A percentile compares a stretch with the other conserved stretches of the same genome.
Evolutionary conservation across 23 tunicate species (phyloP).

Genomic region (Ascidia mentula): DNA sequence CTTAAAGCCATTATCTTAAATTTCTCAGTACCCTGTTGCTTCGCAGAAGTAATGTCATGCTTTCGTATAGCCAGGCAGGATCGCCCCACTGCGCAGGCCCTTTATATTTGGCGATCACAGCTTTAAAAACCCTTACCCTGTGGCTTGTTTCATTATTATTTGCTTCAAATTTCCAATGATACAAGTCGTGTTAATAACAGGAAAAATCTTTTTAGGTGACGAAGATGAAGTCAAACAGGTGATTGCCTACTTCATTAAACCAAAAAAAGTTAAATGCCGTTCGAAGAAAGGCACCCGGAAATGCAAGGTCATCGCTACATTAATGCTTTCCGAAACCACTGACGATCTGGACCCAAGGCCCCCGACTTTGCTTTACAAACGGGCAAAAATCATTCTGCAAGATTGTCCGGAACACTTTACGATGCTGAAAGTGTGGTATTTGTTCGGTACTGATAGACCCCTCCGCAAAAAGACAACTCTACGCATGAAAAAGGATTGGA

Average conservation of each 20-base stretch:
- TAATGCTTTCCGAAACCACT: background rate
- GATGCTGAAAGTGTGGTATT: background rate
- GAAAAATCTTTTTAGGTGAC: background rate
- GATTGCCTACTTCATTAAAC: background rate
- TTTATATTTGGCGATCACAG: too few relatives aligned
- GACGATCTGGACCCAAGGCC: background rate
- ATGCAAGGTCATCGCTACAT: background rate
- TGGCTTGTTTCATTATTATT: too few relatives aligned
- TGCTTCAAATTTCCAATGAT: too few relatives aligned
- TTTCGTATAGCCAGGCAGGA: too few relatives aligned
- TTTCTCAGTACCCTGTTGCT: too few relatives aligned
- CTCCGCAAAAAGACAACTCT: background rate
- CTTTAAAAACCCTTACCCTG: too few relatives aligned
- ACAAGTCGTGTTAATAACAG: too few relatives aligned
- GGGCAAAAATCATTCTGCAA: background rate
- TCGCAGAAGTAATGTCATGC: too few relatives aligned
- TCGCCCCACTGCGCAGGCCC: too few relatives aligned
- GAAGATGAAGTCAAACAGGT: background rate
- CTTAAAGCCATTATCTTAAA: background rate
- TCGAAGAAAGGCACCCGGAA: background rate
- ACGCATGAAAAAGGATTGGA: background rate
- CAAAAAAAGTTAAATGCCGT: background rate
- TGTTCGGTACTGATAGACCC: background rate
- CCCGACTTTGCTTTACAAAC: background rate
- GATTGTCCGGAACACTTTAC: background rate